Evolutionary conservation across 2,888 invertebrate genomes (phyloP).

Genomic region (Hermodice carunculata): DNA sequence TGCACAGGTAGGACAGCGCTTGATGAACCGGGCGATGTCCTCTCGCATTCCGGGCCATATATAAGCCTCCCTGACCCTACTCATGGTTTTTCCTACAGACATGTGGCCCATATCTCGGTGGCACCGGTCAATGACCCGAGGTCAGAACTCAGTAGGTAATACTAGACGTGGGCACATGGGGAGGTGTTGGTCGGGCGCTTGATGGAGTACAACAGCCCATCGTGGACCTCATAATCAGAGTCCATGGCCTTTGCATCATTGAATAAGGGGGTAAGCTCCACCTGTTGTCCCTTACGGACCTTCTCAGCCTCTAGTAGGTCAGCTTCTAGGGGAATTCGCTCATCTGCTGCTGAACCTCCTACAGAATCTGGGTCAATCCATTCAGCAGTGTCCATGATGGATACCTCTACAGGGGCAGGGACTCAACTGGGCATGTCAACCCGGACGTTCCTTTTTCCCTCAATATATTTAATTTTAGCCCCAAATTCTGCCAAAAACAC

Average conservation of each 20-base stretch:
- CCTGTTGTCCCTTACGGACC: no score
- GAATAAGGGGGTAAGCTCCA: no score
- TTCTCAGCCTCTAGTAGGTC: no score
- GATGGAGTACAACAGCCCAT: no score
- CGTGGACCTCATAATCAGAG: no score
- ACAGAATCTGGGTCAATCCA: no score
- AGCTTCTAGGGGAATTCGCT: no score
- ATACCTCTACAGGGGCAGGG: neutral
- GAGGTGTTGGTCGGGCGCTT: no score
- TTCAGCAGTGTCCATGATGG: neutral
- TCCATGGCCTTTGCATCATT: no score
- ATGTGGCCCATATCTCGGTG: conserved; percentile 9
- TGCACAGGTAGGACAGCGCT: neutral
- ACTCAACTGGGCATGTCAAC: conserved; percentile 13
- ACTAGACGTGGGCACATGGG: conserved; percentile 12
- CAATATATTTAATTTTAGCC: neutral
- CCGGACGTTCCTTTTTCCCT: conserved; percentile 3
- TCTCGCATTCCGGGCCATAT: conserved; percentile 5
- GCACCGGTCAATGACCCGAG: neutral
- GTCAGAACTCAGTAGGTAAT: neutral
- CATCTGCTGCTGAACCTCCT: no score
- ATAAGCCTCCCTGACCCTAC: conserved; percentile 7
- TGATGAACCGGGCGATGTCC: neutral
- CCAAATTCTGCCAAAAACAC: conserved; percentile 18
- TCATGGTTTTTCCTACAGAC: neutral